A percentile compares a stretch with the other conserved stretches of the same genome.
Conservation (phyloP, 2,888 invertebrate species). For the Allacma fusca region DNA sequence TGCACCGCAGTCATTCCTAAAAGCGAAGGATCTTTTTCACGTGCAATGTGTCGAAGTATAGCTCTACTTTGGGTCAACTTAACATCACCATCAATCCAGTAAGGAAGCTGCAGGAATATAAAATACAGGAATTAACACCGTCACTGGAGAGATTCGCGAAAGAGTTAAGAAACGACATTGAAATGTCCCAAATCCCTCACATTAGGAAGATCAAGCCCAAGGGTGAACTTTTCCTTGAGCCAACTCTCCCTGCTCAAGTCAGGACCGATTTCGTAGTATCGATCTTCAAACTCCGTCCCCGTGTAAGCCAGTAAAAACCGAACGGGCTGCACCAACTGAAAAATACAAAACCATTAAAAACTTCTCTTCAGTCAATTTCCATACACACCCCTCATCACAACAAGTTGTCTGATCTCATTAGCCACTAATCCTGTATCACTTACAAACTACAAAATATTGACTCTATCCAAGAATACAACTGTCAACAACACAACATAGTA, state of each 20-base stretch:
- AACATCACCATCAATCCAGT: slow-evolving; percentile 65
- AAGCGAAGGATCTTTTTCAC: slow-evolving; percentile 63
- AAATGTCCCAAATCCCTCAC: slow-evolving; percentile 52
- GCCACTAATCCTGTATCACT: too few relatives aligned
- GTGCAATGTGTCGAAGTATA: slow-evolving; percentile 65
- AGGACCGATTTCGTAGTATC: slow-evolving; percentile 64
- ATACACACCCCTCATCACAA: too few relatives aligned
- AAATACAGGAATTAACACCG: not conserved
- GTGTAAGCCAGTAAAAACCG: slow-evolving; percentile 65
- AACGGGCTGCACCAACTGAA: slow-evolving; percentile 61
- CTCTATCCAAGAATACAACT: too few relatives aligned
- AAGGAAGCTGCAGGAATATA: slow-evolving; percentile 63
- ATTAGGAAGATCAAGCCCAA: slow-evolving; percentile 64
- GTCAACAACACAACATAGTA: too few relatives aligned
- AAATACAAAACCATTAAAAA: not conserved
- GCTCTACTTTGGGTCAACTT: slow-evolving; percentile 65
- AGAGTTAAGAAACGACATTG: too few relatives aligned
- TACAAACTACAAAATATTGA: too few relatives aligned
- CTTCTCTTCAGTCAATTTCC: not conserved
- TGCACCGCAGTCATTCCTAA: slow-evolving; percentile 64
- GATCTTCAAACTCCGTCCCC: slow-evolving; percentile 65
- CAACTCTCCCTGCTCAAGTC: slow-evolving; percentile 64
- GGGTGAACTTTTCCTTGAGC: slow-evolving; percentile 61
- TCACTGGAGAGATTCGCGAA: too few relatives aligned
- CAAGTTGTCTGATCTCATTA: too few relatives aligned